A percentile compares a stretch with the other conserved stretches of the same genome.
phyloP scores from a whole-genome alignment of 2,888 invertebrate species.

The Epinotia brunnichana region DNA sequence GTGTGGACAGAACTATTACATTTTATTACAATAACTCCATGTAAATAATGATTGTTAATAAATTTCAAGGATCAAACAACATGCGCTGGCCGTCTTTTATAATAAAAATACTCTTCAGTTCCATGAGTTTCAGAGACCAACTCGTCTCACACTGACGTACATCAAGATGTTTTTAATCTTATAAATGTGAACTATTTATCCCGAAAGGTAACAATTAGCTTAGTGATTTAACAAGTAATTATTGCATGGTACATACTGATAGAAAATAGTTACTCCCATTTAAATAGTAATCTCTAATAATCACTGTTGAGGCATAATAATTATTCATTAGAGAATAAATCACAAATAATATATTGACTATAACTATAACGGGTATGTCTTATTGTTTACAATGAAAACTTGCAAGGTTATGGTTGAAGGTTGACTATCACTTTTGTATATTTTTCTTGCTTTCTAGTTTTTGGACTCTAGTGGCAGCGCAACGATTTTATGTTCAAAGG shows the following conservation, averaged over 20 bases:
- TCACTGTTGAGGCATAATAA: slow-evolving; percentile 29
- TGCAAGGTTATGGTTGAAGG: slow-evolving; percentile 34
- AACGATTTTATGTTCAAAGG: slow-evolving; percentile 14
- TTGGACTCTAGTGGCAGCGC: slow-evolving; percentile 37
- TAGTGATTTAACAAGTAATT: slow-evolving; percentile 36
- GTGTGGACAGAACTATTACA: too few species aligned
- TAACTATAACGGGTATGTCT: slow-evolving; percentile 26
- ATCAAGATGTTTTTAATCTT: neutral
- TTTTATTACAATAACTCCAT: slow-evolving; percentile 20
- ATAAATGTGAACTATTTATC: slow-evolving; percentile 16
- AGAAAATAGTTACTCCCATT: slow-evolving; percentile 38
- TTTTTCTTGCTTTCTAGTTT: slow-evolving; percentile 23
- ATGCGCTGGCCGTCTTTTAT: slow-evolving; percentile 7
- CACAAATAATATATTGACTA: slow-evolving; percentile 19
- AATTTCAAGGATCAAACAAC: too few species aligned
- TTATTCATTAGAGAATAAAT: slow-evolving; percentile 18
- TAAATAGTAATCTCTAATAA: slow-evolving; percentile 27
- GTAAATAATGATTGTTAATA: slow-evolving; percentile 25
- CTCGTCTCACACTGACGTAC: slow-evolving; percentile 9
- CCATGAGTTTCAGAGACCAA: neutral
- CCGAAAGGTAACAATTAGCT: slow-evolving; percentile 37
- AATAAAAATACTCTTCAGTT: slow-evolving; percentile 22
- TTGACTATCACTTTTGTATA: slow-evolving; percentile 32
- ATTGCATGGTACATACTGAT: slow-evolving; percentile 37
- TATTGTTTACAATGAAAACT: slow-evolving; percentile 10